phyloP scores from a whole-genome alignment of 2,888 invertebrate species.

The Epiblema foenella region DNA sequence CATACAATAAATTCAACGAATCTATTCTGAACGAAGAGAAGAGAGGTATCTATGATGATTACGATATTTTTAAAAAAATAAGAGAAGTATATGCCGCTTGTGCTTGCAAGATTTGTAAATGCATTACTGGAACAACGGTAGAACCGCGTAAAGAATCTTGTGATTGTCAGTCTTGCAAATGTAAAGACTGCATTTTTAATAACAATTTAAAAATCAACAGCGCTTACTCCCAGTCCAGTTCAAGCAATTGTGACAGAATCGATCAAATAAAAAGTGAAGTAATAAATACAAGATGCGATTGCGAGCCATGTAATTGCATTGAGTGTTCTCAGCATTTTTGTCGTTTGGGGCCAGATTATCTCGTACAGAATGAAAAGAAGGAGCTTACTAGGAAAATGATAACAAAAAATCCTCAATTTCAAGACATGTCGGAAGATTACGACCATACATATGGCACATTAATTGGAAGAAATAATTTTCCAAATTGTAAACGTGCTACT shows the following conservation, averaged over 20 bases:
- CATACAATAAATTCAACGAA: constrained; percentile 56
- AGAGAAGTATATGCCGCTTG: constrained; percentile 71
- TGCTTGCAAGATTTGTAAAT: constrained; percentile 74
- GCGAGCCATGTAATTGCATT: constrained; percentile 57
- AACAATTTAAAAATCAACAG: constrained; percentile 26
- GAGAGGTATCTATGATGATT: constrained; percentile 44
- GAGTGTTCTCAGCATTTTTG: constrained; percentile 47
- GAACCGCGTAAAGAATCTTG: constrained; percentile 39
- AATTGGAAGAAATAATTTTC: constrained; percentile 56
- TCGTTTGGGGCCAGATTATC: constrained; percentile 60
- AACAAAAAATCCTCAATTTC: constrained; percentile 56
- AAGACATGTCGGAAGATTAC: constrained; percentile 47
- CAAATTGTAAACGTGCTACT: constrained; percentile 57
- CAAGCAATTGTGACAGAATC: constrained; percentile 11
- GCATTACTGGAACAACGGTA: constrained; percentile 53
- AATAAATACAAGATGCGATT: constrained; percentile 51
- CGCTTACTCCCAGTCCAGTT: background rate
- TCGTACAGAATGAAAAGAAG: constrained; percentile 55
- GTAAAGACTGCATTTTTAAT: constrained; percentile 40
- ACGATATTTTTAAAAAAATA: constrained; percentile 63
- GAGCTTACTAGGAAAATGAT: constrained; percentile 45
- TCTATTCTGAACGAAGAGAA: constrained; percentile 41
- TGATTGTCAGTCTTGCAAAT: constrained; percentile 46
- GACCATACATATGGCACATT: constrained; percentile 57
- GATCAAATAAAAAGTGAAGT: constrained; percentile 39